A percentile compares a stretch with the other conserved stretches of the same genome.
These are phyloP conservation scores for Hirundichthys speculiger DNA, from an alignment of 2,113 vertebrate species.

Conservation along the genomic window DNA sequence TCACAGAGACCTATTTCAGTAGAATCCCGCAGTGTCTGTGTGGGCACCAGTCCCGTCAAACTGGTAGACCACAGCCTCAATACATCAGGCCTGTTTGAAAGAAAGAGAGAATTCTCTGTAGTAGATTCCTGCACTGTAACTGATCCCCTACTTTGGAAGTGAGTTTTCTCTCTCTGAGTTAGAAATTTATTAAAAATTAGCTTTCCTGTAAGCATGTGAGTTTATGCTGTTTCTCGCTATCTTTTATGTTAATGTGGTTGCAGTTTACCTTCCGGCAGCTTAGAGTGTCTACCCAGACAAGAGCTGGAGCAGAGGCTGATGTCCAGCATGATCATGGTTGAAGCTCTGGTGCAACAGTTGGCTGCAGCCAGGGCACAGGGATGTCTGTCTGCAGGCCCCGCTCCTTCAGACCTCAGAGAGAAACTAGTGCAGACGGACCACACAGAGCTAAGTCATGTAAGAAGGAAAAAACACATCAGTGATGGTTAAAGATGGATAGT, in stretches of 20 bases:
- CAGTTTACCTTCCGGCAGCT: constrained; percentile 82
- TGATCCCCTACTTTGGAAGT: constrained; percentile 81
- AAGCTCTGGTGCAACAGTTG: constrained; percentile 88
- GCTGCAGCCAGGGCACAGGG: constrained; percentile 63
- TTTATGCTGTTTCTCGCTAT: neutral
- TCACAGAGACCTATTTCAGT: constrained; percentile 15
- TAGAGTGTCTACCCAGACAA: constrained; percentile 78
- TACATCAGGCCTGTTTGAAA: constrained; percentile 77
- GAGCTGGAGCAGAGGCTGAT: constrained; percentile 88
- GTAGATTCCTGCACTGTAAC: constrained; percentile 76
- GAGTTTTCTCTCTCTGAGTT: constrained; percentile 42
- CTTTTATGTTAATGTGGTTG: constrained; percentile 7
- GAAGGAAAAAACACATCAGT: neutral
- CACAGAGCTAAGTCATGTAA: constrained; percentile 81
- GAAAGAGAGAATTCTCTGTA: constrained; percentile 62
- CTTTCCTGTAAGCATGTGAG: neutral
- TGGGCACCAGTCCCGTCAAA: constrained; percentile 65
- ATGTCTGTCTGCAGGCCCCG: neutral
- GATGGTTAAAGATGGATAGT: neutral
- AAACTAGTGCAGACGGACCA: constrained; percentile 84
- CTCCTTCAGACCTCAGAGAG: constrained; percentile 81
- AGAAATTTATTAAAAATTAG: neutral
- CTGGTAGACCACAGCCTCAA: constrained; percentile 68
- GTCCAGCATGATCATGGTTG: constrained; percentile 87
- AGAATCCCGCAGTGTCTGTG: constrained; percentile 54